Evolutionary conservation across 2,888 invertebrate genomes (phyloP), one percentile per base, ranked within the genome.

Genomic region (Apantesis nais): DNA sequence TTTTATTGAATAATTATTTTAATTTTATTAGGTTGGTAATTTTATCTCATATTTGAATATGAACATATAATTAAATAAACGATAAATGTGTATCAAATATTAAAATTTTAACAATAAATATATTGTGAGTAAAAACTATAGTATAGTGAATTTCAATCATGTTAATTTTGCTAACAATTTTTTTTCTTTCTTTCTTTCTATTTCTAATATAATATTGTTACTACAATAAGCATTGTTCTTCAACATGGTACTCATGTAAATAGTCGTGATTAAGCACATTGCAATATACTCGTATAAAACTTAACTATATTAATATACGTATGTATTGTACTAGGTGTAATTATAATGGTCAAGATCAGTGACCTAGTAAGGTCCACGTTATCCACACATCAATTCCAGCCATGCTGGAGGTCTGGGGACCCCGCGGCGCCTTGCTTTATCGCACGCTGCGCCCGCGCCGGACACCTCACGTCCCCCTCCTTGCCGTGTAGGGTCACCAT

Each of bases 391-490:
- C 74, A 76, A 83, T 80, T 80, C 81, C 79, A 48, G 80, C 89
- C 89, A 84, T 89, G 93, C 86, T 90, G 94, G 92, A 86, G 94
- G 94, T 92, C 93, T 84, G 88, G 89, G 85, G 90, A 81, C 92
- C 94, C 94, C 94, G 94, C 91, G 93, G 94, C 92, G 94, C 90
- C 86, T 88, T 92, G 94, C 91, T 94, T 93, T 93, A 94, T 94
- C 93, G 93, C 94, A 92, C 90, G 93, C 93, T 91, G 93, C 90
- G 93, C 92, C 83, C 88, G 89, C 91, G 89, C 86, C 89, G 91
- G 90, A 91, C 93, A 92, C 92, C 92, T 91, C 92, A 84, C 89
- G 83, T 85, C 85, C 89, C 85, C 85, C 88, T 76, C 82, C 72
- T 78, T 75, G 74, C 84, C 80, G 78, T 72, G 83, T 88, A 88